Conservation (phyloP, 1,140 invertebrate species). For the Drosophila sp. region DNA sequence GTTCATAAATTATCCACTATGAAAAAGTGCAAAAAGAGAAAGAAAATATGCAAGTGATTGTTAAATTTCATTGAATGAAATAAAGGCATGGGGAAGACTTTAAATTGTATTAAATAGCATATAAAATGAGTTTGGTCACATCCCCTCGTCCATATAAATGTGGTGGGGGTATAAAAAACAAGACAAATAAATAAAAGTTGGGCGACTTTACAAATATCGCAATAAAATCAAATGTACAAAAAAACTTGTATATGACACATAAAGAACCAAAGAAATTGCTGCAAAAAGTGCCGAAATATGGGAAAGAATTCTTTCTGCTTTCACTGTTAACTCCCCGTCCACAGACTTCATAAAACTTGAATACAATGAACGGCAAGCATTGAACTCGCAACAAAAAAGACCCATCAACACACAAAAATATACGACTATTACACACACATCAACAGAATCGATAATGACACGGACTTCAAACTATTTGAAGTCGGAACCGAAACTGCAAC, state of each 20-base stretch:
- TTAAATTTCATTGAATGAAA: constrained; percentile 53
- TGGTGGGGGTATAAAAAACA: neutral
- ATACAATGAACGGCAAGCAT: constrained; percentile 2
- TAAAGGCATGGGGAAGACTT: constrained; percentile 18
- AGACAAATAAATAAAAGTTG: constrained; percentile 16
- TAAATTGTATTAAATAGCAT: constrained; percentile 34
- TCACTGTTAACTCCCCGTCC: constrained; percentile 7
- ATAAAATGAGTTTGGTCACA: constrained; percentile 19
- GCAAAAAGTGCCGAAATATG: constrained; percentile 15
- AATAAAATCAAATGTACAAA: constrained; percentile 19
- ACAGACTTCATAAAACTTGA: constrained; percentile 1
- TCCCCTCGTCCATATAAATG: neutral
- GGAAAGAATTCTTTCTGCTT: constrained; percentile 8
- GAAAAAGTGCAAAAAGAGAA: constrained; percentile 18
- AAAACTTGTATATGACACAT: constrained; percentile 1
- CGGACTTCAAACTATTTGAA: neutral
- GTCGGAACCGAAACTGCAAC: no score
- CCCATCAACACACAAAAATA: neutral
- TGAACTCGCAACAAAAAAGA: constrained; percentile 1
- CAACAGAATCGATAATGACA: neutral
- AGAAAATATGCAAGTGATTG: constrained; percentile 48
- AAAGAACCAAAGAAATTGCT: constrained; percentile 9
- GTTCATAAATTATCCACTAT: constrained; percentile 56
- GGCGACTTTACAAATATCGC: constrained; percentile 6
- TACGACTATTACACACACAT: neutral